Evolutionary conservation across 2,113 vertebrate species (phyloP).

Genomic region (Eubucco bourcierii): DNA sequence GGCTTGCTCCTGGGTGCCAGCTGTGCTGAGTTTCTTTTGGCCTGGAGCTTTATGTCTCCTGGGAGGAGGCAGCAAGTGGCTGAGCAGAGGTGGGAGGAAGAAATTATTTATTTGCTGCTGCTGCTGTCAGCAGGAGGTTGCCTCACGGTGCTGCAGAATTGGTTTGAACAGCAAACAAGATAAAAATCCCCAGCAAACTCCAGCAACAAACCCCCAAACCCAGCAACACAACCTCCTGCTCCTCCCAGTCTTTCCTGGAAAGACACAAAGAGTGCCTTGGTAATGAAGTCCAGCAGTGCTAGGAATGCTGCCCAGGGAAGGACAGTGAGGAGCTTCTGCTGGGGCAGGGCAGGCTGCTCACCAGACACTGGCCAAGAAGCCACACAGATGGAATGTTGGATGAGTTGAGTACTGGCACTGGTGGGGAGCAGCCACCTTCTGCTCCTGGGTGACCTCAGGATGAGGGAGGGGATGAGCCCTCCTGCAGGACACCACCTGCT

Average conservation of each 20-base stretch:
- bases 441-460: neutral
- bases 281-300: neutral
- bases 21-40: conserved; percentile 20
- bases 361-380: neutral
- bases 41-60: neutral
- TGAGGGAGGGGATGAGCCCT: neutral
- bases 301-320: neutral
- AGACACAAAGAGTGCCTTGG: neutral
- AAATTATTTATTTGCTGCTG: neutral
- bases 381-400: accelerated
- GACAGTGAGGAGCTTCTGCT: neutral
- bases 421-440: neutral
- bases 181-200: accelerated
- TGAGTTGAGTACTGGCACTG: neutral
- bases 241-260: neutral
- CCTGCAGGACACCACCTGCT: neutral
- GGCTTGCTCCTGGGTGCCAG: neutral
- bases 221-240: neutral
- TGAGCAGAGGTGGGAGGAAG: neutral
- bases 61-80: neutral
- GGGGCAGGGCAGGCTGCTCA: neutral
- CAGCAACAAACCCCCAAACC: neutral
- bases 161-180: neutral
- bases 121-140: neutral
- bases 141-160: neutral